Evolutionary conservation across 1,140 invertebrate genomes (phyloP).

Genomic region (Lucilia cuprina): DNA sequence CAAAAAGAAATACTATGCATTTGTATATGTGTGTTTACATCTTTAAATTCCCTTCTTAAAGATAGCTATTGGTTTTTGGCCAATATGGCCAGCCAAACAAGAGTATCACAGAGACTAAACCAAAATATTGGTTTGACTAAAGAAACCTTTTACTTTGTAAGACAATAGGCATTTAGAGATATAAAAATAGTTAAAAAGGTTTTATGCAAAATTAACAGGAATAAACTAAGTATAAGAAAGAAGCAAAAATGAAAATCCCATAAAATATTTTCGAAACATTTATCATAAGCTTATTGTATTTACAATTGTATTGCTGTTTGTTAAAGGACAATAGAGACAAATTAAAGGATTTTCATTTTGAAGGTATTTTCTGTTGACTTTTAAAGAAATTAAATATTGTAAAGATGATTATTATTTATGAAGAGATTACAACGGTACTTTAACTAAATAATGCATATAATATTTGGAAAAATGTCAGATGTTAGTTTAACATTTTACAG

Average conservation of each 20-base stretch:
- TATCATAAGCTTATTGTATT: conserved; percentile 25
- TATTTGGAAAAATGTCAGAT: too few relatives aligned
- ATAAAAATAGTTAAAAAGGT: background rate
- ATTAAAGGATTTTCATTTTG: background rate
- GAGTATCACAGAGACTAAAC: conserved; percentile 14
- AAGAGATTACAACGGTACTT: conserved; percentile 21
- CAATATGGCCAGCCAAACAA: conserved; percentile 30
- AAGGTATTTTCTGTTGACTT: background rate
- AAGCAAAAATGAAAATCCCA: background rate
- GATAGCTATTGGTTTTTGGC: background rate
- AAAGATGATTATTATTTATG: conserved; percentile 7
- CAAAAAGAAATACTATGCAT: background rate
- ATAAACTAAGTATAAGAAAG: background rate
- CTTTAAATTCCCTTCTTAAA: background rate
- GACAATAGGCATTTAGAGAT: background rate
- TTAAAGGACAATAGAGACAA: background rate
- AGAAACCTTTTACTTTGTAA: background rate
- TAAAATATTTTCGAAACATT: conserved; percentile 2
- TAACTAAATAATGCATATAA: background rate
- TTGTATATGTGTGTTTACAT: background rate
- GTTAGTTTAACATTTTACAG: too few relatives aligned
- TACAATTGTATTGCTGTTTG: background rate
- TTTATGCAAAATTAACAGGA: conserved; percentile 26
- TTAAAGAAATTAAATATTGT: background rate
- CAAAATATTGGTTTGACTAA: conserved; percentile 24